Base-by-base conservation (phyloP, 2,888 invertebrate genomes). In the Tipula vernalis region DNA sequence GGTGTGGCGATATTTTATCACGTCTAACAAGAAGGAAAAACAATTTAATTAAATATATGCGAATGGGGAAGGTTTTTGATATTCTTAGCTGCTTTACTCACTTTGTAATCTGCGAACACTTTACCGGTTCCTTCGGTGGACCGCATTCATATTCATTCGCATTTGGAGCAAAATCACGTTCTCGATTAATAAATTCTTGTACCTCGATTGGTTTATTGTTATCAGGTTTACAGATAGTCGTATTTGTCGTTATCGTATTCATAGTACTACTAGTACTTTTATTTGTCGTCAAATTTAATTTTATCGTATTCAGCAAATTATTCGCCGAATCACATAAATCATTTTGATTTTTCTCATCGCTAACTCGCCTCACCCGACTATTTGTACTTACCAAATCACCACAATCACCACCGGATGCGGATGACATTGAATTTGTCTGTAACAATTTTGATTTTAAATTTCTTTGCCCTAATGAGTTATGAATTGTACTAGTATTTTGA, bases 1-100 rank as follows among this genome's bases (percentile, higher is more conserved):
- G 95, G 83, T 95, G 94, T 10, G 95, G 95, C 44, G 95, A 95
- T 87, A 94, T 92, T 90, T 94, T 94, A 88, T 95, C 95, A 91
- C 94, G 94, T 90, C 95, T 95, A 92, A 92, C 92, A 88, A 1
- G 39, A 84, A 83, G 15, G 5, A 83, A 83, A 5, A 28, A 71
- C 6, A 71, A 18, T 28, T 71, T 84, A 84, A 44, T 42, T 85
- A 41, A 44, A 41, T n/a, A 13, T 1, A 2, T 85, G 28, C 42
- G 15, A 42, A 85, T 0, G 8, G n/a, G 1, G 15, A 28, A 28
- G 28, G 28, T 28, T 84, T 83, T 12, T 15, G 4, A 15, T 8
- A 57, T 10, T 10, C 6, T 15, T n/a, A 3, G n/a, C 4, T n/a
- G 13, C 2, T 28, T 28, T 39, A 85, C 85, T 85, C 18, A 85